Base-by-base conservation (phyloP, 2,888 invertebrate genomes). In the Strigamia crassipes region DNA sequence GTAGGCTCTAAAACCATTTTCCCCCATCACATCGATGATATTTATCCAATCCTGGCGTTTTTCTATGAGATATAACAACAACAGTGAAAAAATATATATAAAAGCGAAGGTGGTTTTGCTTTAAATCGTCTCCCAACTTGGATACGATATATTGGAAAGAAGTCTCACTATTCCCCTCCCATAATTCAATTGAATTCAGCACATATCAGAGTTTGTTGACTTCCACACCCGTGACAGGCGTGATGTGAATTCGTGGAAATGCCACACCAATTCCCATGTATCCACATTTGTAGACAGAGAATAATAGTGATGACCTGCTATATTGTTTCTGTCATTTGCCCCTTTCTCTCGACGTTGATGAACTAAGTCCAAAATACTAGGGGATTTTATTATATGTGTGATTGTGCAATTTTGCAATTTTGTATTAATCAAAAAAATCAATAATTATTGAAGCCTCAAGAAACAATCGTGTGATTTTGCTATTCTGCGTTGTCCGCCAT, bases 191-290 rank as follows among this genome's bases (percentile, higher is more conserved):
- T 66, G 61, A 66, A 66, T 21, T 12, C 21, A 21, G 61, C 61
- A 66, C 61, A 66, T 23, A 66, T 66, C 61, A 66, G 61, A 66
- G 61, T 66, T 66, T 66, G 61, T 66, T 66, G 61, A 66, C 61
- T 66, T 66, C n/a, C 61, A 66, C 61, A 23, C 61, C 61, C 61
- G 18, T 21, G 61, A 66, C 61, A 66, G 61, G 61, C 61, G 61
- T 66, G 61, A 18, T 12, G 21, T 66, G 61, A 66, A 66, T 66
- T 66, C 61, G n/a, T 21, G 61, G 61, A 66, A 66, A 66, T 21
- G 61, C 23, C 61, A 66, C 61, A 23, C 61, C 18, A 66, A 61
- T 46, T 46, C 46, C 12, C 61, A 66, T 23, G 61, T 66, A 66
- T 23, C 61, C 61, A 66, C 61, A 66, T 21, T 66, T 18, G 61